Conservation (phyloP, 2,888 invertebrate species). For the Nasonia oneida region DNA sequence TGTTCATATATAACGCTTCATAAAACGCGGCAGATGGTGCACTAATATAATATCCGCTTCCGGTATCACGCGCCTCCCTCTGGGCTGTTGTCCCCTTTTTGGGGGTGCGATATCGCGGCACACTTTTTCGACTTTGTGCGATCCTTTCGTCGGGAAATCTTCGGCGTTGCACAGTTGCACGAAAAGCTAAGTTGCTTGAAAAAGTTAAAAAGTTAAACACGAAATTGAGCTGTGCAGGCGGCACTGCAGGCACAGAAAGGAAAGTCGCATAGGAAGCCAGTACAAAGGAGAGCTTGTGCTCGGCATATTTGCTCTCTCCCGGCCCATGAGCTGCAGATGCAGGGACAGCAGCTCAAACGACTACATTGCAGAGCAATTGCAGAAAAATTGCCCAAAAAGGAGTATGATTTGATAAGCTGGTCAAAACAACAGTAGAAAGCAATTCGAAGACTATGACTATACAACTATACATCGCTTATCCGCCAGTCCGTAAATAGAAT, state of each 20-base stretch:
- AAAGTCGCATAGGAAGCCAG: not conserved
- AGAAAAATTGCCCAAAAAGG: too few relatives aligned
- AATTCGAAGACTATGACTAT: not conserved
- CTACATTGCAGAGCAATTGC: too few relatives aligned
- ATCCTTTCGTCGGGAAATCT: too few relatives aligned
- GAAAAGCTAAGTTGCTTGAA: too few relatives aligned
- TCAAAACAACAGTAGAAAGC: not conserved
- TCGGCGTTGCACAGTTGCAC: too few relatives aligned
- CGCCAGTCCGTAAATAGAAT: slow-evolving; percentile 22
- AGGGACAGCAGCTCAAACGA: too few relatives aligned
- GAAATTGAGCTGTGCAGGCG: too few relatives aligned
- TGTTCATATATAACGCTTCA: too few relatives aligned
- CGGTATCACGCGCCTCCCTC: slow-evolving; percentile 8
- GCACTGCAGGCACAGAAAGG: not conserved
- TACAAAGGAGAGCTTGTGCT: slow-evolving; percentile 49
- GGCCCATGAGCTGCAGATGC: too few relatives aligned
- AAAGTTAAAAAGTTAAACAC: too few relatives aligned
- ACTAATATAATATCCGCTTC: slow-evolving; percentile 60
- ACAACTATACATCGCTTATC: not conserved
- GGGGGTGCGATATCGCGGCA: not conserved
- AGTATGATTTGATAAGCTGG: too few relatives aligned
- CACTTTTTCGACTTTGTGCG: not conserved
- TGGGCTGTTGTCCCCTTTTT: not conserved
- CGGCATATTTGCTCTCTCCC: slow-evolving; percentile 30
- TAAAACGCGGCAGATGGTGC: slow-evolving; percentile 46